Percentiles rank a stretch among this genome's conserved stretches.
Evolutionary conservation across 2,888 invertebrate genomes (phyloP).

Genomic region (Sepioteuthis lessoniana): DNA sequence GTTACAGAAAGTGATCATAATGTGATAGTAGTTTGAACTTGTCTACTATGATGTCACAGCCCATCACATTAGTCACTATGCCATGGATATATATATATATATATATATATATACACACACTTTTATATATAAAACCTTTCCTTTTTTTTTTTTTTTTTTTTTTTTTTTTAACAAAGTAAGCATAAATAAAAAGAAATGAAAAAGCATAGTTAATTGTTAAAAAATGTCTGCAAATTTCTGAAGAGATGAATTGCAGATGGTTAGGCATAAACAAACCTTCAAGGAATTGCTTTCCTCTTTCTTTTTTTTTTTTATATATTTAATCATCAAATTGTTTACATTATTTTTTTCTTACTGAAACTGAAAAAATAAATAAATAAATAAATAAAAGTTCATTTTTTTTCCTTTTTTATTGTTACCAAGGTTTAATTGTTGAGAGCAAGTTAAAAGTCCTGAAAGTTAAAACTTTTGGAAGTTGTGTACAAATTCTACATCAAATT

Average conservation of each 20-base stretch:
- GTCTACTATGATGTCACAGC: no score
- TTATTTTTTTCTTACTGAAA: background rate
- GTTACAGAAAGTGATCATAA: no score
- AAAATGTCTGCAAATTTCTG: background rate
- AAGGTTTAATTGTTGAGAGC: background rate
- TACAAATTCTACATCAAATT: no score
- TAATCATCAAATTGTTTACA: background rate
- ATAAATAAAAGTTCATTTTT: background rate
- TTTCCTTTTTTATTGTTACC: background rate
- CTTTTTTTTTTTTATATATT: background rate
- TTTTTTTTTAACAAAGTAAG: background rate
- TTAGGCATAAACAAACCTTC: background rate
- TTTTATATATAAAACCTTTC: no score
- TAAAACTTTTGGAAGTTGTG: no score
- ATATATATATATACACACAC: no score
- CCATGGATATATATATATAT: no score
- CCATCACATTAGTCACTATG: no score
- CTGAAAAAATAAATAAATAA: no score
- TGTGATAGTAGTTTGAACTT: no score
- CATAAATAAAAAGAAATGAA: background rate
- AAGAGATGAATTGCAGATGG: background rate
- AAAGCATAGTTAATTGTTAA: background rate
- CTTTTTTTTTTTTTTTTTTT: no score
- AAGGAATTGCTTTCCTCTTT: background rate
- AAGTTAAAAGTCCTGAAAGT: no score